These are phyloP conservation scores for Stenodema calcarata DNA, from an alignment of 2,888 invertebrate species.

Conservation along the genomic window DNA sequence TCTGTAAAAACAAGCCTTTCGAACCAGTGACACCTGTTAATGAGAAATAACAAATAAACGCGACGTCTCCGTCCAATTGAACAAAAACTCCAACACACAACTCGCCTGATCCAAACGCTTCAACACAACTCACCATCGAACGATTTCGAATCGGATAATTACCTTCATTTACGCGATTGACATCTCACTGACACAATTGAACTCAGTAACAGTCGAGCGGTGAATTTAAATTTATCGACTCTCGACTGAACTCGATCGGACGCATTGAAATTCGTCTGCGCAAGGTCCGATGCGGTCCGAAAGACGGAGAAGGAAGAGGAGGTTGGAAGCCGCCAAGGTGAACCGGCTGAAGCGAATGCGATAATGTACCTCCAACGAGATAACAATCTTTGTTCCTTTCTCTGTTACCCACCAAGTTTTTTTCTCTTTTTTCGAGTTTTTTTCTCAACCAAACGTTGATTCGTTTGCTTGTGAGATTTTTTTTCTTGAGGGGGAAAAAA, in stretches of 20 bases:
- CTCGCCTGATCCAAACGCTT: no score
- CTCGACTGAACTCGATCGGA: background rate
- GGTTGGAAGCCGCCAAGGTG: background rate
- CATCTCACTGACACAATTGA: no score
- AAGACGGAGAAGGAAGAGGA: background rate
- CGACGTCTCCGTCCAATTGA: no score
- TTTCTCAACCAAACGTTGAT: background rate
- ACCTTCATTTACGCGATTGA: no score
- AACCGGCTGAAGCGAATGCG: background rate
- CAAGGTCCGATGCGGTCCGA: background rate
- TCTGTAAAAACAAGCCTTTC: no score
- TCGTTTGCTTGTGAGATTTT: background rate
- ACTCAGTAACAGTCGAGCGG: no score
- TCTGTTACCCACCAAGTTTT: background rate
- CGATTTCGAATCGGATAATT: no score
- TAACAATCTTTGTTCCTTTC: conserved; percentile 2
- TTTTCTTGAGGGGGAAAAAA: background rate
- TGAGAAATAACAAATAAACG: no score
- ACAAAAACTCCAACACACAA: no score
- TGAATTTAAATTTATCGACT: no score
- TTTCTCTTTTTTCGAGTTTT: background rate
- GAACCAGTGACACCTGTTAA: no score
- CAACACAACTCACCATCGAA: no score
- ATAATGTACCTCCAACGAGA: background rate
- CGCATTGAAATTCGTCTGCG: background rate